These are phyloP conservation scores for Aeoliscus strigatus DNA, from an alignment of 2,797 vertebrate genomes.

Conservation along the genomic window DNA sequence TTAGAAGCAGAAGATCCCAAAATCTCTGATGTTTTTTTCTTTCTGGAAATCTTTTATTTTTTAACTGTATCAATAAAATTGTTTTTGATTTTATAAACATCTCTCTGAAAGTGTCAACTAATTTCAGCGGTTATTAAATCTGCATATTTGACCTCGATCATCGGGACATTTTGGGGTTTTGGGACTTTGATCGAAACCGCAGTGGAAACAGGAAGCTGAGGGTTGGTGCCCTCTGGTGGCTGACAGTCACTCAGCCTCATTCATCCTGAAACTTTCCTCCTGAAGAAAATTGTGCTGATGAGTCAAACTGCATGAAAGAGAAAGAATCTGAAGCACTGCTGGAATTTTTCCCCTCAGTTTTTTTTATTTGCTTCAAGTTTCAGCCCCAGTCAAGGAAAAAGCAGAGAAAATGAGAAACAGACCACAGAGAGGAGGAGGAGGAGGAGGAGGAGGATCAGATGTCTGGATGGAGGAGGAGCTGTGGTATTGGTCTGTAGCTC, in stretches of 20 bases:
- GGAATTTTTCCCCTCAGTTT: constrained; percentile 57
- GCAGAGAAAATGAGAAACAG: constrained; percentile 72
- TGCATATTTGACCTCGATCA: neutral
- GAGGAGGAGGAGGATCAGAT: constrained; percentile 40
- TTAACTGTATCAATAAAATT: constrained; percentile 4
- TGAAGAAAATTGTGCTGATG: no score
- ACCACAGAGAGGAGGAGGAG: constrained; percentile 40
- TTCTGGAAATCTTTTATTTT: neutral
- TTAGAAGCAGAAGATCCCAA: constrained; percentile 61
- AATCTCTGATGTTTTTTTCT: constrained; percentile 7
- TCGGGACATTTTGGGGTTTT: no score
- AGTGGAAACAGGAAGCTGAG: neutral
- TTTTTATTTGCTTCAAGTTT: constrained; percentile 62
- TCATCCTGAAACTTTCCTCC: no score
- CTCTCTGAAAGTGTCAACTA: no score
- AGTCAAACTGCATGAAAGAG: no score
- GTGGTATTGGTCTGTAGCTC: constrained; percentile 30
- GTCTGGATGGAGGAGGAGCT: constrained; percentile 44
- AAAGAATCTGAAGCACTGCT: no score
- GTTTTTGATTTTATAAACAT: neutral
- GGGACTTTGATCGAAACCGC: no score
- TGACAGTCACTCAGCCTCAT: neutral
- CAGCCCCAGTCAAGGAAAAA: constrained; percentile 45
- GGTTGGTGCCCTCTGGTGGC: constrained; percentile 6
- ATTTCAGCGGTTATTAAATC: no score